These are phyloP conservation scores for Ammodramus savannarum DNA, from an alignment of 2,113 vertebrate species.

Conservation along the genomic window DNA sequence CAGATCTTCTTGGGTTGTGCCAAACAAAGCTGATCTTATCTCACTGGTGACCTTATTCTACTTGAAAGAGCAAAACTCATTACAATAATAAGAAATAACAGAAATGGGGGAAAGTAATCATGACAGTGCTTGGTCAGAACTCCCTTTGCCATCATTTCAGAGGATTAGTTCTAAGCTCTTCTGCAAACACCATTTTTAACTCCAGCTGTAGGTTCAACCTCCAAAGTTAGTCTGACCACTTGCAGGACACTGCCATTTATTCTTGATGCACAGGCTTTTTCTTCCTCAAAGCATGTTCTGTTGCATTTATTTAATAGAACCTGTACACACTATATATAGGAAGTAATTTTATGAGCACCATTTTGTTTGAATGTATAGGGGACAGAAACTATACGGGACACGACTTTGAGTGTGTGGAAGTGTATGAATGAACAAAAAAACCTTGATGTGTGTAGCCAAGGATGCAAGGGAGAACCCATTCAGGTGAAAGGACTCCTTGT, in stretches of 20 bases:
- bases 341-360: background rate
- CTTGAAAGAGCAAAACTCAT: conserved; percentile 63
- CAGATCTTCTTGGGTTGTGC: conserved; percentile 60
- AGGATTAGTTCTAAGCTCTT: conserved; percentile 53
- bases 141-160: conserved; percentile 59
- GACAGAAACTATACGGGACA: background rate
- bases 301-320: conserved; percentile 37
- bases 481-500: background rate
- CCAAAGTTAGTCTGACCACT: conserved; percentile 40
- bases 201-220: conserved; percentile 37
- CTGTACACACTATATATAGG: background rate
- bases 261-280: conserved; percentile 31
- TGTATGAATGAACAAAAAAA: background rate
- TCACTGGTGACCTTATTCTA: conserved; percentile 68
- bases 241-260: conserved; percentile 9
- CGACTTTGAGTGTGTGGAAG: background rate
- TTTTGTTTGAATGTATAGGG: background rate
- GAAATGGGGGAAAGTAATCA: conserved; percentile 7
- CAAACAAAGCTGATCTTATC: conserved; percentile 74
- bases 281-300: background rate
- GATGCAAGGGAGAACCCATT: background rate
- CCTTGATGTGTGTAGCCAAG: background rate
- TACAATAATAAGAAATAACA: conserved; percentile 69
- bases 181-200: conserved; percentile 59
- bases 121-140: conserved; percentile 42